Base-by-base conservation (phyloP, 2,113 vertebrate species). In the Syrrhaptes paradoxus region DNA sequence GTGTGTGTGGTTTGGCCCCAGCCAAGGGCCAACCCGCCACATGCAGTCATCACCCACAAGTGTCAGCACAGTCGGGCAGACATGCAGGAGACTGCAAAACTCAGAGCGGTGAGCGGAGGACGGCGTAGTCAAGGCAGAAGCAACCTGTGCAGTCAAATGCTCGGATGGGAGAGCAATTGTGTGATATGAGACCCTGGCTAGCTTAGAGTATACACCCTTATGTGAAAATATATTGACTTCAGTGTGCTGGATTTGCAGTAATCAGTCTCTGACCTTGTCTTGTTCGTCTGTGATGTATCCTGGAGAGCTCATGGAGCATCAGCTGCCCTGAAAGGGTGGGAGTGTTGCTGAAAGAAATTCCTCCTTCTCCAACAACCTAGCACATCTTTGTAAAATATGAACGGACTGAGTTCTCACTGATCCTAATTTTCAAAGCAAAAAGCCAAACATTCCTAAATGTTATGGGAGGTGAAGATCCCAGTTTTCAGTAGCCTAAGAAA, bases 61-160 rank as follows among this genome's bases (percentile, higher is more conserved):
- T 4, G 2, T 52, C 59, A 85, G 29, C 38, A 41, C 25, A 41
- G 52, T 34, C 29, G 29, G 29, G 43, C 54, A 66, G 28, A 45
- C 18, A 24, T 63, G 17, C 14, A 51, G 57, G 43, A 82, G 61
- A 46, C 24, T 34, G 18, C 22, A 83, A 41, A 49, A 54, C 43
- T 31, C 28, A 21, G 3, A 67, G 18, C 1, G 2, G 3, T n/a
- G 28, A 79, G 41, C 12, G 55, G 72, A 79, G 17, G 8, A 25
- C 62, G 34, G 32, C 3, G 2, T 28, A 41, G 21, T 31, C 72
- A 46, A 76, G 32, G 45, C 43, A 76, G 58, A 89, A 52, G 32
- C 17, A 80, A 26, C 18, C 5, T 1, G 1, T 52, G 34, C 24
- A 55, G 22, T 32, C 45, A 48, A 31, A 65, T 1, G 0, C 49